Evolutionary conservation across 2,113 vertebrate species (phyloP), one percentile per base, ranked within the genome.

Genomic region (Holacanthus passer): DNA sequence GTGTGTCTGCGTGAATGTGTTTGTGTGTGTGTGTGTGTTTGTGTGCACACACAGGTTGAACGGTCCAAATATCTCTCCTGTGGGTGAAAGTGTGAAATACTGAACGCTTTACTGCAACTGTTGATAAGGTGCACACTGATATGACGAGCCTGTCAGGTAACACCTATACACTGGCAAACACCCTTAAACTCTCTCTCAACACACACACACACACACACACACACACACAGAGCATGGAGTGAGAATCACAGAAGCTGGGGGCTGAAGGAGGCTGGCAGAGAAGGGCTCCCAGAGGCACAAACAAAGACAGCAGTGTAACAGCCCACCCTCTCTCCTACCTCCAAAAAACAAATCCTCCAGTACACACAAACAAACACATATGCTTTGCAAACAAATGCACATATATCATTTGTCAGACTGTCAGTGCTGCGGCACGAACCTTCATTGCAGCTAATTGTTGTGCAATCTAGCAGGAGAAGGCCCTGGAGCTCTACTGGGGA

Each of bases 381-480:
- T 89, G 84, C 16, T 81, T 63, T 41, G 66, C 67, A 88, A 47
- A 85, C 66, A 84, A 84, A 75, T 67, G 68, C 67, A 60, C 82
- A 76, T 67, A 67, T 24, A 79, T 83, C 73, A 87, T 69, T 85
- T 81, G 64, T 87, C 79, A 77, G 58, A 68, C 37, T 80, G 39
- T 77, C 66, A 55, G 63, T 17, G 65, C 73, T 66, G 53, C 17
- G 14, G 70, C 53, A 35, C 69, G 52, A 75, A 77, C 63, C 74
- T 87, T 85, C 67, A 77, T 11, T 69, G 82, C 47, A 63, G 56
- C 79, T 91, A 91, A 93, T 87, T 94, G 88, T 84, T 86, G 77
- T 72, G 48, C 62, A 88, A 64, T 82, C 68, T 62, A 88, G 83
- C 77, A 85, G 65, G 67, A 87, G 77, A 81, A 73, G 43, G 56